Base-by-base conservation (phyloP, 2,113 vertebrate species). In the Sialia sialis region DNA sequence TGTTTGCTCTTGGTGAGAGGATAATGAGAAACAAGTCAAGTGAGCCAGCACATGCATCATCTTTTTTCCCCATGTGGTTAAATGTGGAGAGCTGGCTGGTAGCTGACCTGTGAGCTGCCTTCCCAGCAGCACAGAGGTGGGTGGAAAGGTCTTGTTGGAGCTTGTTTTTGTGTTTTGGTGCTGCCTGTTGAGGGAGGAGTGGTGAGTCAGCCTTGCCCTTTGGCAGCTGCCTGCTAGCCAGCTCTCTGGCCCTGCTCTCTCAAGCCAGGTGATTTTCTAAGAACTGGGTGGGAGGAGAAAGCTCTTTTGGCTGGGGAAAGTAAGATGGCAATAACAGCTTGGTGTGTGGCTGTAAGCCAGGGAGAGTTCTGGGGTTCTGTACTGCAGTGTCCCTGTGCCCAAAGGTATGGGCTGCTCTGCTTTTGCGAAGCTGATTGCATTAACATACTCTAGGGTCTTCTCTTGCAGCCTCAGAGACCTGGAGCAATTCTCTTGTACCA, bases 51-150 rank as follows among this genome's bases (percentile, higher is more conserved):
- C 4, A 9, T 18, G 11, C 30, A 64, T 80, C 17, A 32, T 48
- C 52, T 62, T 84, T 83, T 83, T 77, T 36, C 36, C 13, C 43
- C 0, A 0, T 21, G n/a, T 16, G 46, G 58, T 27, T 32, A 16
- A 16, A 1, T 16, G 36, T 34, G 29, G 56, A 74, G 30, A 41
- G 36, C 48, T 81, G 84, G 60, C 26, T 1, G 11, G 36, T 19
- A 25, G 82, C 41, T 94, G 69, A 77, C 39, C 62, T 73, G 74
- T 38, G 55, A 95, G 39, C 54, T 94, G 66, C 51, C 44, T 93
- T 94, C 46, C 60, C 26, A 77, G 82, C 48, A 90, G 64, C 11
- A 52, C 44, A n/a, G 58, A 21, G 16, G 18, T 72, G 64, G 84
- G 56, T 89, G 84, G 77, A 79, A 81, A 62, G n/a, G 26, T 10